These are phyloP conservation scores for Adelges cooleyi DNA, from an alignment of 1,140 invertebrate species.

Conservation along the genomic window DNA sequence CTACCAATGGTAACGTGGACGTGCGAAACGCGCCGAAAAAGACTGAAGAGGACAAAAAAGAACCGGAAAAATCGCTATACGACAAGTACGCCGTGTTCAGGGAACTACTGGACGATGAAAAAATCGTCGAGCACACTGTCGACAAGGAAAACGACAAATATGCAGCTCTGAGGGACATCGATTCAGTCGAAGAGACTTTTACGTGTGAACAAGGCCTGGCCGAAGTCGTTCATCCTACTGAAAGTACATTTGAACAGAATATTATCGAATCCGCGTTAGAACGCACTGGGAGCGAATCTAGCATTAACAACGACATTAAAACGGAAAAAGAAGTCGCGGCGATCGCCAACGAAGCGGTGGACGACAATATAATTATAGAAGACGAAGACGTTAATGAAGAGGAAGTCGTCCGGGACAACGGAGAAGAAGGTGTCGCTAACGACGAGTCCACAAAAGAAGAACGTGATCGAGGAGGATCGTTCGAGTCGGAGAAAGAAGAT, in stretches of 20 bases:
- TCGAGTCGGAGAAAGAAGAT: not conserved
- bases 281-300: not conserved
- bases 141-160: conserved; percentile 46
- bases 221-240: conserved; percentile 22
- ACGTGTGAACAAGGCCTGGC: conserved; percentile 34
- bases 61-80: conserved; percentile 40
- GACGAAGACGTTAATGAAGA: conserved; percentile 34
- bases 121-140: conserved; percentile 26
- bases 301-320: not conserved
- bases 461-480: not conserved
- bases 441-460: not conserved
- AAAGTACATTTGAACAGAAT: conserved; percentile 20
- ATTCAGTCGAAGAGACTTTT: conserved; percentile 45
- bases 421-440: not conserved
- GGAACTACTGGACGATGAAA: conserved; percentile 62
- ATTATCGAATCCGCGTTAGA: not conserved
- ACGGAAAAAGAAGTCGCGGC: not conserved
- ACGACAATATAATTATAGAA: conserved; percentile 32
- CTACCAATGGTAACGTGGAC: conserved; percentile 42
- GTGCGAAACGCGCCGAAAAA: conserved; percentile 54
- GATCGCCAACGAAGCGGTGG: not conserved
- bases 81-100: conserved; percentile 76
- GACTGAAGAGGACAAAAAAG: conserved; percentile 33
- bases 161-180: conserved; percentile 55
- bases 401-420: conserved; percentile 12